Evolutionary conservation across 1,140 invertebrate genomes (phyloP), one percentile per base, ranked within the genome.

Genomic region (Drosophila santomea): DNA sequence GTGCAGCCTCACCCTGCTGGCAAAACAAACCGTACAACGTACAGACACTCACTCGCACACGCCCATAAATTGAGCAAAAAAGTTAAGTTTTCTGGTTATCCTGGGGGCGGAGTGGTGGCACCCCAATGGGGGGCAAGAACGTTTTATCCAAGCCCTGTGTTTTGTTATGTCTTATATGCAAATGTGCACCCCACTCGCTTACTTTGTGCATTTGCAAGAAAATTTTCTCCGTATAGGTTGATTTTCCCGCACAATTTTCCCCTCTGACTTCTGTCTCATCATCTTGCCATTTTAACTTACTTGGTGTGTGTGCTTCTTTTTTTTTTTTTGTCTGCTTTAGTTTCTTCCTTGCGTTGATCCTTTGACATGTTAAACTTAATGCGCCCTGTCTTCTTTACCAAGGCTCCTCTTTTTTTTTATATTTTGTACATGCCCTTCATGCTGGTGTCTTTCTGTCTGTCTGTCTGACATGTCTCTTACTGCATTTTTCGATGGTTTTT

Each of bases 331-430:
- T 4, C 0, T 14, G 6, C 25, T 32, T 32, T 32, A 32, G 7
- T 36, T 47, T 61, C 50, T 48, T 51, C 78, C 72, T 71, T 77
- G 44, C 76, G 41, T 78, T 89, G 77, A 89, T 89, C 84, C 85
- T 89, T 89, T 89, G 84, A 89, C 84, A 89, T 84, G 80, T 74
- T 84, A 80, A 89, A 84, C 84, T 88, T 89, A 88, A 89, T 84
- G 84, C 84, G 83, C 67, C 64, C 56, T 58, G 47, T 45, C 57
- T 35, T 43, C 45, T 20, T n/a, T 56, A 41, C 51, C 43, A 23
- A 44, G 51, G 25, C 17, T 32, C 35, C 43, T 20, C 25, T 17
- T 23, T 23, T 39, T n/a, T 23, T 12, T 14, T 38, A 2, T 20
- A 20, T 38, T 28, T 6, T 32, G 28, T 20, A 44, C 25, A 36